Evolutionary conservation across 64 coral and sea anemone genomes (phyloP).

Genomic region (Pocillopora damicornis): DNA sequence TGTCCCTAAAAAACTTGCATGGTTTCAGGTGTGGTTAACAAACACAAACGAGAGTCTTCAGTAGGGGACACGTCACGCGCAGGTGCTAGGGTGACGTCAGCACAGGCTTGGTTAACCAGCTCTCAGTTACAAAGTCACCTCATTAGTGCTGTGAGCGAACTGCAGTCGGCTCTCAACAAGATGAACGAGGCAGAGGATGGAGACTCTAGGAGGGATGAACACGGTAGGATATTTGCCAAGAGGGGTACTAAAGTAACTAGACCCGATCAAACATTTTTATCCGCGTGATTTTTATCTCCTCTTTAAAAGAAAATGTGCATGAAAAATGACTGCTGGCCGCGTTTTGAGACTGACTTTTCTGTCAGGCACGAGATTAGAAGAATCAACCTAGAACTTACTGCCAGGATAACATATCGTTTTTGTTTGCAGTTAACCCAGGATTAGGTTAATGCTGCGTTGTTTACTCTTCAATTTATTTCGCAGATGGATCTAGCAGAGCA

Average conservation of each 20-base stretch:
- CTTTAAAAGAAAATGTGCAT: no score
- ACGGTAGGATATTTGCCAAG: neutral
- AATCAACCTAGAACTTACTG: no score
- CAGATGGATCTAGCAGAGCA: neutral
- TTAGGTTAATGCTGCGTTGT: neutral
- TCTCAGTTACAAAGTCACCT: slow-evolving; percentile 71
- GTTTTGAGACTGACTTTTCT: no score
- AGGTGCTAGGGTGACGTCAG: neutral
- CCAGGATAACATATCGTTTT: neutral
- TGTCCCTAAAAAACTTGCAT: no score
- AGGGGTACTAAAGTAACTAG: neutral
- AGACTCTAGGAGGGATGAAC: neutral
- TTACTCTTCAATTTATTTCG: neutral
- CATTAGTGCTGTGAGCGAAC: slow-evolving; percentile 56
- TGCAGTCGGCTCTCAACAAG: slow-evolving; percentile 54
- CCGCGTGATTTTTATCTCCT: no score
- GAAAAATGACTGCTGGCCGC: no score
- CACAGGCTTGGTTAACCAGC: slow-evolving; percentile 83
- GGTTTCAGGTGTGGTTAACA: neutral
- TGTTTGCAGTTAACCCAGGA: neutral
- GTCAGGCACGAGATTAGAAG: no score
- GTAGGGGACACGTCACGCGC: slow-evolving; percentile 39
- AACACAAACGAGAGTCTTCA: neutral
- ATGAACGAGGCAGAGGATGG: slow-evolving; percentile 28
- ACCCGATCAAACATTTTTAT: no score